Percentiles rank a stretch among this genome's conserved stretches.
Evolutionary conservation across 2,797 vertebrate species (phyloP).

Genomic region (Ataeniobius toweri): DNA sequence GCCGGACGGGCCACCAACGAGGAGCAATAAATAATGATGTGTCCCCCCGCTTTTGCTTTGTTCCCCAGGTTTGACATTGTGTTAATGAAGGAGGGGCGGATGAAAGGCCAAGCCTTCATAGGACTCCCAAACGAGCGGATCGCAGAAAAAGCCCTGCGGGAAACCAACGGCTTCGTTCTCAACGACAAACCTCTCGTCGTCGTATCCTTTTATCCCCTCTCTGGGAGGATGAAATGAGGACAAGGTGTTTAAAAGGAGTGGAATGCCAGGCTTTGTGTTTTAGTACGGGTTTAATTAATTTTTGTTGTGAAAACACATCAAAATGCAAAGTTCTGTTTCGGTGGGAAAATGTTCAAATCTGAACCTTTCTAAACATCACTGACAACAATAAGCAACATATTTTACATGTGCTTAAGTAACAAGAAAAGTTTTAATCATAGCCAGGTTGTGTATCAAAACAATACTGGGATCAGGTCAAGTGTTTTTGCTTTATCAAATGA

Average conservation of each 20-base stretch:
- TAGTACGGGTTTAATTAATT: neutral
- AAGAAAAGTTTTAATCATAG: neutral
- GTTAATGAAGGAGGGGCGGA: constrained; percentile 97
- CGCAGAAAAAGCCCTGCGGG: constrained; percentile 92
- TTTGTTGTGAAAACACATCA: neutral
- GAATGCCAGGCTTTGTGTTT: neutral
- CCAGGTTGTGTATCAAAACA: neutral
- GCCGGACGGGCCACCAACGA: neutral
- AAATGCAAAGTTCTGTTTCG: neutral
- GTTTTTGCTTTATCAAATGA: constrained; percentile 11
- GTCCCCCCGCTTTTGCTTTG: constrained; percentile 18
- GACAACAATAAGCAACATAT: neutral
- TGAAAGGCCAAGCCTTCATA: constrained; percentile 99
- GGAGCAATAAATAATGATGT: constrained; percentile 46
- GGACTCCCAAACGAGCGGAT: constrained; percentile 92
- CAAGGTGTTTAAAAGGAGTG: neutral
- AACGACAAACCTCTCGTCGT: constrained; percentile 95
- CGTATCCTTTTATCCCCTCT: constrained; percentile 87
- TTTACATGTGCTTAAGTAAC: neutral
- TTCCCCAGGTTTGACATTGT: constrained; percentile 93
- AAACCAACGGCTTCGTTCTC: constrained; percentile 93
- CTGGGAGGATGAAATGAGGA: constrained; percentile 1
- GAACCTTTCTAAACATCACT: neutral
- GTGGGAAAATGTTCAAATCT: neutral
- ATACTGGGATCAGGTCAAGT: neutral